Conservation (phyloP, 1,140 invertebrate genomes). For the Acromyrmex echinatior region DNA sequence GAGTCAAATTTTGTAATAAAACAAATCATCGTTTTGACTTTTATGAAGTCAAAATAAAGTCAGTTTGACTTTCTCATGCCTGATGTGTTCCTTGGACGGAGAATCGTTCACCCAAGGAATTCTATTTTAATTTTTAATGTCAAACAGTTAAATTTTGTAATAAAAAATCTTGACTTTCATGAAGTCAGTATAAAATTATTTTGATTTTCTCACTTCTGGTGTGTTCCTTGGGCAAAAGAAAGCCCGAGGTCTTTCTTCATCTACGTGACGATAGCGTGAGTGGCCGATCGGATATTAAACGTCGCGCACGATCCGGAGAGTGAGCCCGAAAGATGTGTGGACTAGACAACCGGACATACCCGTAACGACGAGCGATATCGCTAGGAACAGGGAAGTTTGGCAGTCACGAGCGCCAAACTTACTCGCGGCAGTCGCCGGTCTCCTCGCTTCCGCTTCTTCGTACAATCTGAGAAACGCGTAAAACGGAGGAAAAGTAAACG, state of each 20-base stretch:
- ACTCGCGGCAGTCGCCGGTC: slow-evolving; percentile 31
- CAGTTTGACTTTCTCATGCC: too few relatives aligned
- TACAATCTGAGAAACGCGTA: slow-evolving; percentile 50
- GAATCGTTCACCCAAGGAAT: too few relatives aligned
- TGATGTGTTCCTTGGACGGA: too few relatives aligned
- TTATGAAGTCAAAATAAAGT: too few relatives aligned
- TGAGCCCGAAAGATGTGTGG: not conserved
- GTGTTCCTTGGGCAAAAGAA: too few relatives aligned
- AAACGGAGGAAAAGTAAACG: slow-evolving; percentile 62
- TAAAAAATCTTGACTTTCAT: too few relatives aligned
- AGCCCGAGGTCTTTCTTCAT: not conserved
- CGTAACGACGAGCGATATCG: slow-evolving; percentile 7
- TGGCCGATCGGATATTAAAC: not conserved
- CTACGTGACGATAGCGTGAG: not conserved
- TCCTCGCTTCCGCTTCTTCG: slow-evolving; percentile 41
- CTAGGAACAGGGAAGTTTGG: slow-evolving; percentile 10
- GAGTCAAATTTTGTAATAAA: too few relatives aligned
- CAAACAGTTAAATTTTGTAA: too few relatives aligned
- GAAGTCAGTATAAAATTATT: too few relatives aligned
- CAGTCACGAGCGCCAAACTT: not conserved
- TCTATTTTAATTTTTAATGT: too few relatives aligned
- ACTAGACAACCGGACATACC: not conserved
- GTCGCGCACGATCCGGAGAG: not conserved
- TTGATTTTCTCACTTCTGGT: too few relatives aligned
- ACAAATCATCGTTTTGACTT: too few relatives aligned